A percentile compares a stretch with the other conserved stretches of the same genome.
Conservation (phyloP, 2,888 invertebrate genomes). For the Dryadula phaetusa region DNA sequence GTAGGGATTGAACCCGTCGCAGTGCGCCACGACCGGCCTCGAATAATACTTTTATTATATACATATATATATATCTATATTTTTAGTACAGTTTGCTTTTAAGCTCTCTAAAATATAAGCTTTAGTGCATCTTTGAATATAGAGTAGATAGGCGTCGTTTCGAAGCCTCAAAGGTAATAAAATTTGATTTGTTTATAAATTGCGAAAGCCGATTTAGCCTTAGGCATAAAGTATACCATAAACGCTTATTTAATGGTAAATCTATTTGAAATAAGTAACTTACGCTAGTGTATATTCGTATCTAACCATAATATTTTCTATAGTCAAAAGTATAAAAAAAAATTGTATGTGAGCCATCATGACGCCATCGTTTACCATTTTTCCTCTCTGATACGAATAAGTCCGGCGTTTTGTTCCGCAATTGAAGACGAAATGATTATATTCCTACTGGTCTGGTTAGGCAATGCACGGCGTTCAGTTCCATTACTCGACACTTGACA, state of each 20-base stretch:
- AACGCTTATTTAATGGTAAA: conserved; percentile 18
- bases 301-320: not conserved
- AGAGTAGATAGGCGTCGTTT: conserved; percentile 31
- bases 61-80: too few species aligned
- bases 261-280: not conserved
- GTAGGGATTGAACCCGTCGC: too few species aligned
- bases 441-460: too few species aligned
- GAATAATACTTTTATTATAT: too few species aligned
- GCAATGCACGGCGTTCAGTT: too few species aligned
- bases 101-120: conserved; percentile 19
- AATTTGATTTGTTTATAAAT: conserved; percentile 42
- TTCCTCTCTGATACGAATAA: too few species aligned
- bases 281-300: not conserved
- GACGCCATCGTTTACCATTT: too few species aligned
- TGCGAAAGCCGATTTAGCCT: conserved; percentile 32
- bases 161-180: conserved; percentile 37
- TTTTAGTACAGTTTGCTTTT: not conserved
- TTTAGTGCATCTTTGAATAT: conserved; percentile 25
- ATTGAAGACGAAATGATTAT: too few species aligned
- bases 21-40: too few species aligned
- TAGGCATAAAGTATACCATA: conserved; percentile 14
- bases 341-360: too few species aligned
- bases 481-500: too few species aligned
- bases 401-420: too few species aligned
- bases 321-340: not conserved